phyloP scores from a whole-genome alignment of 2,797 vertebrate species.

The Pseudomugil tenellus region DNA sequence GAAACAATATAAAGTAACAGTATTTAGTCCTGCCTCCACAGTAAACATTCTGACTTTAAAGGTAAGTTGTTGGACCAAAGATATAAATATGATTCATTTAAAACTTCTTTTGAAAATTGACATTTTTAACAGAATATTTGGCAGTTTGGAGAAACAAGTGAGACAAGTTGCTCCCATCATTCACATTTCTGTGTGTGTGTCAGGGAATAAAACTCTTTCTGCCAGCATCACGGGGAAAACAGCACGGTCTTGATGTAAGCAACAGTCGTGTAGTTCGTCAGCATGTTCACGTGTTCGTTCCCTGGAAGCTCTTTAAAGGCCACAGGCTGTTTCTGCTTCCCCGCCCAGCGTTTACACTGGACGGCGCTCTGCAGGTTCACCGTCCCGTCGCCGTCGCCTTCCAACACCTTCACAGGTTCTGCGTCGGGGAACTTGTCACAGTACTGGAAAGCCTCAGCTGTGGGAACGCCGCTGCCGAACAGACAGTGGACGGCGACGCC shows the following conservation, averaged over 20 bases:
- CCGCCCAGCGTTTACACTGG: constrained; percentile 87
- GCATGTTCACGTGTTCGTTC: constrained; percentile 93
- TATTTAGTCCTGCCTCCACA: not conserved
- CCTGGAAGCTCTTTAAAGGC: constrained; percentile 83
- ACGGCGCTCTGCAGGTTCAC: constrained; percentile 91
- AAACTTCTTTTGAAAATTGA: not conserved
- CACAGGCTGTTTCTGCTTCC: constrained; percentile 86
- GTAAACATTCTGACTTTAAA: constrained; percentile 41
- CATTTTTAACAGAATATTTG: too few relatives aligned
- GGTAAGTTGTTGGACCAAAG: constrained; percentile 1
- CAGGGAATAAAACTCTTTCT: not conserved
- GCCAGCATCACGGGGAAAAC: constrained; percentile 73
- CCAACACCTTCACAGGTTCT: constrained; percentile 86
- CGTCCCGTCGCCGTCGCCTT: constrained; percentile 91
- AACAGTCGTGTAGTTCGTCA: constrained; percentile 88
- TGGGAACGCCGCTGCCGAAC: constrained; percentile 89
- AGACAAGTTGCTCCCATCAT: not conserved
- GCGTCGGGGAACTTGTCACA: constrained; percentile 88
- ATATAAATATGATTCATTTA: constrained; percentile 25
- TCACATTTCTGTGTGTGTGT: not conserved
- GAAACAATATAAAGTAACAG: constrained; percentile 19
- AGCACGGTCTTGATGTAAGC: constrained; percentile 91
- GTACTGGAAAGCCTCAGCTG: constrained; percentile 87
- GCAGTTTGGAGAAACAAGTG: not conserved
- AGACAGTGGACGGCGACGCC: constrained; percentile 91